Conservation (phyloP, 2,113 vertebrate genomes). For the Laticauda colubrina region DNA sequence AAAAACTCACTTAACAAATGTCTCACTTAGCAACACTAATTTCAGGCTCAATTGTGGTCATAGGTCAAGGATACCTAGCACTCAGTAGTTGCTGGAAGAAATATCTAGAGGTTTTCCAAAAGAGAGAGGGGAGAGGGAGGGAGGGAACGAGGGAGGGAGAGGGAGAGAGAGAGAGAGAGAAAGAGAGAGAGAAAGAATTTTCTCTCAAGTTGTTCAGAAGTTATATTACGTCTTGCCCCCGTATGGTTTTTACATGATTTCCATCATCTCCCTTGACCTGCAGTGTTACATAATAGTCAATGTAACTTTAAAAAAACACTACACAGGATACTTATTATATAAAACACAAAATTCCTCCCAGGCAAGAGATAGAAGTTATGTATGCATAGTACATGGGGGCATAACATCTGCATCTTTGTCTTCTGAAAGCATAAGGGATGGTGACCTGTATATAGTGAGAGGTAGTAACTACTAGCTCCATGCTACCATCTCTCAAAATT, state of each 20-base stretch:
- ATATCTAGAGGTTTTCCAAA: background rate
- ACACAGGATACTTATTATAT: background rate
- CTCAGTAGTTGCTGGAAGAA: background rate
- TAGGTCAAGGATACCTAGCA: background rate
- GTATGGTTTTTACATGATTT: background rate
- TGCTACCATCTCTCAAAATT: background rate
- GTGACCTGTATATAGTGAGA: background rate
- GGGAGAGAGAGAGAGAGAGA: too few relatives aligned
- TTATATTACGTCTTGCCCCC: background rate
- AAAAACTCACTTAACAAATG: too few relatives aligned
- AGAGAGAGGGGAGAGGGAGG: too few relatives aligned
- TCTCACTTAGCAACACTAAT: too few relatives aligned
- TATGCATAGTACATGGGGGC: background rate
- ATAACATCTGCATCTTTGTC: background rate
- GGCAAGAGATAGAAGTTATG: background rate
- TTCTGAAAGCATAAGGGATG: background rate
- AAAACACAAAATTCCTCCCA: background rate
- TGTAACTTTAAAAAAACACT: background rate
- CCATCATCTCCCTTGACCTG: background rate
- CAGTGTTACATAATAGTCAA: background rate
- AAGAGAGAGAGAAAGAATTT: background rate
- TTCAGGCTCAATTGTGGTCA: too few relatives aligned
- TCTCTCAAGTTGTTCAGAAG: background rate
- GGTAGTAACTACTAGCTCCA: background rate
- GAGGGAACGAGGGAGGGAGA: too few relatives aligned